A percentile compares a stretch with the other conserved stretches of the same genome.
Conservation (phyloP, 2,888 invertebrate genomes). For the Rhagium mordax region DNA sequence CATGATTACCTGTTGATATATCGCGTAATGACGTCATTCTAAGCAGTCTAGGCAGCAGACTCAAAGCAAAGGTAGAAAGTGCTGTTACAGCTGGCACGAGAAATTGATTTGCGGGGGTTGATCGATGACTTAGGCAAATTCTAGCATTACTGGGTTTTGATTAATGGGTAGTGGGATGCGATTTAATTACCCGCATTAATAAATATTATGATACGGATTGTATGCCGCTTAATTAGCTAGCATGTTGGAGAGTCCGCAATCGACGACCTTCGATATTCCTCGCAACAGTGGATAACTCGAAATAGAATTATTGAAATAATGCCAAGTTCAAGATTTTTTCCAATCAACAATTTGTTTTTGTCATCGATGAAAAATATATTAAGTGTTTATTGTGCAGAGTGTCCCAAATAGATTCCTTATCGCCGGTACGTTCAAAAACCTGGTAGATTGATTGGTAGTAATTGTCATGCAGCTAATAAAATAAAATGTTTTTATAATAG, state of each 20-base stretch:
- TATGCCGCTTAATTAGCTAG: background rate
- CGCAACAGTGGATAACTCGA: background rate
- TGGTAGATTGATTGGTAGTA: no score
- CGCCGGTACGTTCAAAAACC: no score
- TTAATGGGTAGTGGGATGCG: background rate
- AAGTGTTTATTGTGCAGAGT: background rate
- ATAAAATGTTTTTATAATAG: no score
- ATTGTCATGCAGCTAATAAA: no score
- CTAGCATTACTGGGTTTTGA: background rate
- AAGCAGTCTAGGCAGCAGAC: background rate
- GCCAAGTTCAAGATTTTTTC: background rate
- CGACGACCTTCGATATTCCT: slow-evolving; percentile 3
- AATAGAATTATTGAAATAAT: background rate
- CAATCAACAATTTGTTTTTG: background rate
- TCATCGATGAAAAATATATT: background rate
- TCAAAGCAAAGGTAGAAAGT: slow-evolving; percentile 4
- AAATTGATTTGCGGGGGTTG: slow-evolving; percentile 13
- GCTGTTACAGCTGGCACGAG: background rate
- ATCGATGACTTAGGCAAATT: background rate
- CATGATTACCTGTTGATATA: slow-evolving; percentile 9
- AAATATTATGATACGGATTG: background rate
- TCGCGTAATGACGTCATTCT: background rate
- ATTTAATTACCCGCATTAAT: background rate
- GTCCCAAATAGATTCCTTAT: background rate
- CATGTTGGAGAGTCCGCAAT: background rate